Percentiles rank a stretch among this genome's conserved stretches.
Conservation (phyloP, 1,140 invertebrate genomes). For the Macrotrachela quadricornifera region DNA sequence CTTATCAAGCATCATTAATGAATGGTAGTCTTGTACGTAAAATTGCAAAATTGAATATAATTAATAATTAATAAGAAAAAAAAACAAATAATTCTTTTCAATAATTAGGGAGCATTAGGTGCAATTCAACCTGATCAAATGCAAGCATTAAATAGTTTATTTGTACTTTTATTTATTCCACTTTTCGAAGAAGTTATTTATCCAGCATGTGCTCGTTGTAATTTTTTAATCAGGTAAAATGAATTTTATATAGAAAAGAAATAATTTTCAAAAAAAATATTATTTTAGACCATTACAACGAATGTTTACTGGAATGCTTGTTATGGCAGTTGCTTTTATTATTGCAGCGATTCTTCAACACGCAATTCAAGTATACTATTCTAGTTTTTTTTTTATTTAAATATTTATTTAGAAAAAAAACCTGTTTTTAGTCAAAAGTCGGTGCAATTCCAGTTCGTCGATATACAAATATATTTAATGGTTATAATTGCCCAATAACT, state of each 20-base stretch:
- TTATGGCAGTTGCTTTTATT: slow-evolving; percentile 61
- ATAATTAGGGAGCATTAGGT: slow-evolving; percentile 9
- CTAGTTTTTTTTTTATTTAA: not conserved
- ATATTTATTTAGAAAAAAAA: not conserved
- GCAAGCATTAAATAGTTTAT: slow-evolving; percentile 47
- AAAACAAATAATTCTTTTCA: too few species aligned
- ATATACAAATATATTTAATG: too few species aligned
- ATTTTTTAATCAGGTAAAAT: slow-evolving; percentile 11
- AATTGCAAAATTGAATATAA: slow-evolving; percentile 23
- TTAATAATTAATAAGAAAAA: not conserved
- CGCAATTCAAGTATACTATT: slow-evolving; percentile 45
- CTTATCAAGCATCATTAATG: slow-evolving; percentile 72
- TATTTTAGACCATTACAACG: slow-evolving; percentile 42
- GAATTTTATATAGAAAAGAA: not conserved
- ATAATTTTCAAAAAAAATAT: not conserved
- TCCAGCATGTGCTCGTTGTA: slow-evolving; percentile 28
- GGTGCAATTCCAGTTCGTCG: too few species aligned
- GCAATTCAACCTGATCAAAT: slow-evolving; percentile 22
- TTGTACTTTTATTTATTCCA: slow-evolving; percentile 64
- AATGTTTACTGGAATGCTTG: slow-evolving; percentile 52
- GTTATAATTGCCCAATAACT: too few species aligned
- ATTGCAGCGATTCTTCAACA: slow-evolving; percentile 58
- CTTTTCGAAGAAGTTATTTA: slow-evolving; percentile 56
- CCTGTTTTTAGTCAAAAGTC: too few species aligned
- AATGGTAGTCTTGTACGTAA: slow-evolving; percentile 43